phyloP scores from a whole-genome alignment of 2,113 vertebrate genomes.

The Picathartes gymnocephalus region DNA sequence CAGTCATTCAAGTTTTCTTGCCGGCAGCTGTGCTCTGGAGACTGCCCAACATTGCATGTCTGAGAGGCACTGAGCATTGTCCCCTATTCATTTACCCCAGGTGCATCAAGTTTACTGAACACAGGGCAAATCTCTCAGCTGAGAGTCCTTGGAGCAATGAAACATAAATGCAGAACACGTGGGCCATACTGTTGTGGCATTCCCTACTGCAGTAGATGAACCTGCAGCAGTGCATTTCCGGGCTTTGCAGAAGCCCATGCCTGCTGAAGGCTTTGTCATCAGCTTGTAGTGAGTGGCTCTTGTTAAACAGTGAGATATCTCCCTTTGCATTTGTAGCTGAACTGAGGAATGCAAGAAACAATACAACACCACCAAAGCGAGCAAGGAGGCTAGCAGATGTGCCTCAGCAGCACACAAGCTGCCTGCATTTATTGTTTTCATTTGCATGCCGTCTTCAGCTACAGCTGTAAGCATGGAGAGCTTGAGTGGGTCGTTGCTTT shows the following conservation, averaged over 20 bases:
- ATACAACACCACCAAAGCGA: not conserved
- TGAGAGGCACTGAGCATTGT: not conserved
- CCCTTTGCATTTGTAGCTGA: not conserved
- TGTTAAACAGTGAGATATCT: not conserved
- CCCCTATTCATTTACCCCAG: not conserved
- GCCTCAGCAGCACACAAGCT: not conserved
- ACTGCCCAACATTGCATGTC: fast-evolving
- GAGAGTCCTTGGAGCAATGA: not conserved
- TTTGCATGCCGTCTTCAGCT: not conserved
- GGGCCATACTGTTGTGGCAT: not conserved
- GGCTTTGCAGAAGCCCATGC: not conserved
- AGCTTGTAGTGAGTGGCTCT: not conserved
- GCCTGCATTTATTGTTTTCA: not conserved
- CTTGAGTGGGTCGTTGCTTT: not conserved
- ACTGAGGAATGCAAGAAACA: not conserved
- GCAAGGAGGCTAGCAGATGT: not conserved
- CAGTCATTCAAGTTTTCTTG: not conserved
- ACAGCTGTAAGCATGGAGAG: not conserved
- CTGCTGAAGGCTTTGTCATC: not conserved
- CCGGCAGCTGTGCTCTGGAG: not conserved
- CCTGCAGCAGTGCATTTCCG: not conserved
- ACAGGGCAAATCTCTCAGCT: not conserved
- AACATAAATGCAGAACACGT: not conserved
- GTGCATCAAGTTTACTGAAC: not conserved
- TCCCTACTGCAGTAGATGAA: not conserved